Conservation (phyloP, 2,888 invertebrate species). For the Diabrotica balteata region DNA sequence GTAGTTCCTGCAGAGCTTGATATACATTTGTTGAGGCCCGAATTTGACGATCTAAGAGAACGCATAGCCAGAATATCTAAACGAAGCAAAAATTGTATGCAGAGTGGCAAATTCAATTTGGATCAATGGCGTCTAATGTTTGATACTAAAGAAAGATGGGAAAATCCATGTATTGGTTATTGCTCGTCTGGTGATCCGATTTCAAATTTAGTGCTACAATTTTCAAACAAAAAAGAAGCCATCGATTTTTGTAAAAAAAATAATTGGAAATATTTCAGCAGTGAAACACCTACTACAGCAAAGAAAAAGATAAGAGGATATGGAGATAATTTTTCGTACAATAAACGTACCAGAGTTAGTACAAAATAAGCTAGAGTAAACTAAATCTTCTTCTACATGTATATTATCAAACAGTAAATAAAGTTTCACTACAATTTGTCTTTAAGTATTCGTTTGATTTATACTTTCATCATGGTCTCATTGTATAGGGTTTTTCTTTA, state of each 20-base stretch:
- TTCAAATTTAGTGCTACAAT: conserved; percentile 83
- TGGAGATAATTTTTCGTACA: conserved; percentile 91
- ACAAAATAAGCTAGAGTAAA: conserved; percentile 74
- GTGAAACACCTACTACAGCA: conserved; percentile 67
- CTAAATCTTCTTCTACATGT: too few relatives aligned
- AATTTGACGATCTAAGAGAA: conserved; percentile 25
- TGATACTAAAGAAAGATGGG: conserved; percentile 43
- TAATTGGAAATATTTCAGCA: conserved; percentile 86
- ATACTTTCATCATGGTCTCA: too few relatives aligned
- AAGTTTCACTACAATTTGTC: too few relatives aligned
- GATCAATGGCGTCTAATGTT: conserved; percentile 45
- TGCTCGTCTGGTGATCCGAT: conserved; percentile 89
- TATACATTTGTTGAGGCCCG: conserved; percentile 11
- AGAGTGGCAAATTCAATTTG: conserved; percentile 43
- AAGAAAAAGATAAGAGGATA: conserved; percentile 82
- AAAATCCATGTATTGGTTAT: conserved; percentile 96
- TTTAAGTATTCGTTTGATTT: too few relatives aligned
- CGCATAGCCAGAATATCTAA: conserved; percentile 45
- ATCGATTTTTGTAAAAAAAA: conserved; percentile 88
- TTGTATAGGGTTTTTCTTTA: too few relatives aligned
- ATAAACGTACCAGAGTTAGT: conserved; percentile 84
- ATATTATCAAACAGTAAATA: too few relatives aligned
- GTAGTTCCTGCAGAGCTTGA: not conserved
- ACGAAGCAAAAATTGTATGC: conserved; percentile 48
- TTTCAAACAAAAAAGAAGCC: conserved; percentile 80